Conservation (phyloP, 2,888 invertebrate genomes). For the Mythimna lalbum region DNA sequence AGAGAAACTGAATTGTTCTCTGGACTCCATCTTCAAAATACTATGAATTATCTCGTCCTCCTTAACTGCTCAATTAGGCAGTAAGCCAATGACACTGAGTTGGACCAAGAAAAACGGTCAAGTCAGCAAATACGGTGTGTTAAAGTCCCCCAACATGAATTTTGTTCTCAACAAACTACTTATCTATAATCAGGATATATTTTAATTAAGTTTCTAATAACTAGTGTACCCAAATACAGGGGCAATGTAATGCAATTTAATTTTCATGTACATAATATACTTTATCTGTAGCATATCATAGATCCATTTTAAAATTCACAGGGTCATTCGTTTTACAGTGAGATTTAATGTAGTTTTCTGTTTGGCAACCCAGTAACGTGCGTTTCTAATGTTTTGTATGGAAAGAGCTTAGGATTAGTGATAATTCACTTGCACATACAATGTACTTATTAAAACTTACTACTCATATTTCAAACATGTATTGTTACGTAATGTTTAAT, state of each 20-base stretch:
- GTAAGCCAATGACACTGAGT: constrained; percentile 1
- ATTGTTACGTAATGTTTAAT: neutral
- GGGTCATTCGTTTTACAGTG: constrained; percentile 77
- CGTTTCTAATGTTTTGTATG: constrained; percentile 55
- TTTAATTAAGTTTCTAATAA: constrained; percentile 44
- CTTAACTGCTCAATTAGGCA: neutral
- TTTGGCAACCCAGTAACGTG: constrained; percentile 39
- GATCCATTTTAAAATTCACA: constrained; percentile 75
- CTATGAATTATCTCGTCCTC: constrained; percentile 6
- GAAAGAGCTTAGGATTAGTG: neutral
- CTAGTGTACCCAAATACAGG: constrained; percentile 43
- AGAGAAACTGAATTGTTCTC: neutral
- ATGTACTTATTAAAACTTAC: constrained; percentile 6
- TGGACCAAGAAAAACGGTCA: constrained; percentile 3
- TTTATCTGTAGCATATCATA: constrained; percentile 66
- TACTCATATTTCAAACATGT: neutral
- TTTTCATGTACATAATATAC: constrained; percentile 64
- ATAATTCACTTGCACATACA: constrained; percentile 14
- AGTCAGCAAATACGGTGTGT: constrained; percentile 8
- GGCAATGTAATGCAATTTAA: constrained; percentile 54
- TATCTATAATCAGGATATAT: constrained; percentile 34
- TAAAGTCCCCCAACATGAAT: constrained; percentile 18
- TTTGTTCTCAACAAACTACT: constrained; percentile 20
- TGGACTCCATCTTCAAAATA: constrained; percentile 3
- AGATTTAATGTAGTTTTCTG: constrained; percentile 71